These are phyloP conservation scores for Chloropsis hardwickii DNA, from an alignment of 2,113 vertebrate genomes.

Conservation along the genomic window DNA sequence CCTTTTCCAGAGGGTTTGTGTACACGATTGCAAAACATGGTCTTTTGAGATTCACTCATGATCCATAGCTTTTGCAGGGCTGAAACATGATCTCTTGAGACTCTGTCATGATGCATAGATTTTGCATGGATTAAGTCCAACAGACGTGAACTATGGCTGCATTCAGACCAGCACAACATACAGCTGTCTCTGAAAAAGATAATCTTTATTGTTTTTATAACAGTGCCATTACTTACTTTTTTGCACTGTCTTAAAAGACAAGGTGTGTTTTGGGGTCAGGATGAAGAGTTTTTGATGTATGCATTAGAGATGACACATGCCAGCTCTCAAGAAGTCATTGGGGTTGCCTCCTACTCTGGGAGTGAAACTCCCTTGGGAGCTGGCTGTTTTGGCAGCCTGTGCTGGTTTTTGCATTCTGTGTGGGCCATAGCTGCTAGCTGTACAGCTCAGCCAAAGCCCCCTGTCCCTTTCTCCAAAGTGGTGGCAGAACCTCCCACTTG, in stretches of 20 bases:
- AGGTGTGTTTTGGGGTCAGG: neutral
- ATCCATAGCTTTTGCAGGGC: neutral
- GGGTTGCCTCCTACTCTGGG: neutral
- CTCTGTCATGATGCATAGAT: rapidly evolving
- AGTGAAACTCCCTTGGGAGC: neutral
- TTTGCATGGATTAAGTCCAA: neutral
- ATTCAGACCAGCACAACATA: neutral
- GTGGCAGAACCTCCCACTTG: neutral
- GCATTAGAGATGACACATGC: neutral
- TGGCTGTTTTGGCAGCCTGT: neutral
- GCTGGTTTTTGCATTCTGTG: neutral
- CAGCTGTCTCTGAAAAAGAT: neutral
- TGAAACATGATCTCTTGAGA: neutral
- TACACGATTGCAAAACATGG: neutral
- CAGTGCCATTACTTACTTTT: neutral
- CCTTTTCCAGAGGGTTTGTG: neutral
- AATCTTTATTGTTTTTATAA: neutral
- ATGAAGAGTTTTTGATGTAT: neutral
- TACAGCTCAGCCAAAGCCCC: neutral
- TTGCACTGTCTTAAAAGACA: neutral
- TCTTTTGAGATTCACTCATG: neutral
- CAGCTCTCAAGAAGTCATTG: neutral
- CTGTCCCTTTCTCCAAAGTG: neutral
- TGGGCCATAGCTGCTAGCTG: neutral
- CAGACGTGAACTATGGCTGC: neutral